A percentile compares a stretch with the other conserved stretches of the same genome.
Conservation (phyloP, 1,140 invertebrate species). For the Helicoverpa zea region DNA sequence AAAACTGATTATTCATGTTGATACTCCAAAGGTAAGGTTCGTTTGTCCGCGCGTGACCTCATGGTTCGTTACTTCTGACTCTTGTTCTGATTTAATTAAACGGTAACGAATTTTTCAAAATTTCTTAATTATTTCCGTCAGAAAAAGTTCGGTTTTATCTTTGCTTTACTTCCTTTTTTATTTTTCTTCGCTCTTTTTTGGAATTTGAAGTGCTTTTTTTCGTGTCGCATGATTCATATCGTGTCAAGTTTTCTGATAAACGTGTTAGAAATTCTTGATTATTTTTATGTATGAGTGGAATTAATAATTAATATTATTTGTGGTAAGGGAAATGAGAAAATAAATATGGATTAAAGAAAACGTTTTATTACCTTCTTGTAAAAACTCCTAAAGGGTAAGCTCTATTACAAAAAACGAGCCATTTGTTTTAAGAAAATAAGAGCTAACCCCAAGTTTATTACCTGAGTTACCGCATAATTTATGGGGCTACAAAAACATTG, state of each 20-base stretch:
- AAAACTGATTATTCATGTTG: conserved; percentile 23
- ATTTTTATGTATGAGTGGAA: background rate
- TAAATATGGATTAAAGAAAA: conserved; percentile 10
- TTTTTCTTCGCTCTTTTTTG: background rate
- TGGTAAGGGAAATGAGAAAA: background rate
- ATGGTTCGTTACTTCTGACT: conserved; percentile 67
- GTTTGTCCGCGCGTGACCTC: conserved; percentile 61
- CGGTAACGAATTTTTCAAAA: conserved; percentile 63
- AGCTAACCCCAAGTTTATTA: conserved; percentile 32
- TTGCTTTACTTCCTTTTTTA: conserved; percentile 9
- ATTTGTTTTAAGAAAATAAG: conserved; percentile 36
- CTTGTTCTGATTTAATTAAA: conserved; percentile 77
- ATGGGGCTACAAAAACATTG: conserved; percentile 37
- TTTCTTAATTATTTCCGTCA: conserved; percentile 75
- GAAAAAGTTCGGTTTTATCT: conserved; percentile 53
- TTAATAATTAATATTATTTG: conserved; percentile 12
- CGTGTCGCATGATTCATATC: background rate
- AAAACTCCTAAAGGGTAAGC: conserved; percentile 50
- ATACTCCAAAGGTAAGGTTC: conserved; percentile 21
- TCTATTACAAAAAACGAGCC: conserved; percentile 5
- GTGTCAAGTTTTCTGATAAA: conserved; percentile 1
- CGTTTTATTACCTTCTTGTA: conserved; percentile 2
- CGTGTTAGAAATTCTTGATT: background rate
- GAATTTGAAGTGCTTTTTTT: conserved; percentile 5
- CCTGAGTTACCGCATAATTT: conserved; percentile 38